Evolutionary conservation across 1,140 invertebrate genomes (phyloP), one percentile per base, ranked within the genome.

Genomic region (Diachasmimorpha longicaudata): DNA sequence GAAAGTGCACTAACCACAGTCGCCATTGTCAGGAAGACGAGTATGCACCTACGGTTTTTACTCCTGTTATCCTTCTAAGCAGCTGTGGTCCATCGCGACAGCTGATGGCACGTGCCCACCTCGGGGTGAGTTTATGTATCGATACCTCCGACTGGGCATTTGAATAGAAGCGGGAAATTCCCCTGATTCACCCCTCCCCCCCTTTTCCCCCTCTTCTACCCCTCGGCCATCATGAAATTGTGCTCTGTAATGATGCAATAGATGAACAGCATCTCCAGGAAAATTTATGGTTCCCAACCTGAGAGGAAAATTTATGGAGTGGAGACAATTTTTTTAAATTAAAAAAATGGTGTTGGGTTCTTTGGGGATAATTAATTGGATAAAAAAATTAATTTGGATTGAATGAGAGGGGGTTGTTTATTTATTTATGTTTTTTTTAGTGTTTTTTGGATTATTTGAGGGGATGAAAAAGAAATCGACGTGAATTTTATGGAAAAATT

Each of bases 41-140:
- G 63, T 52, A 46, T 70, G 74, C 72, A 77, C 75, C 70, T 70
- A 55, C 9, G 37, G 46, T 42, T 31, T 66, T 37, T 70, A 70
- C 70, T 68, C 70, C 55, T 79, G 74, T 31, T 31, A 31, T 79
- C 80, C 79, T 82, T 84, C 81, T 79, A 81, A 46, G 72, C 85
- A 85, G 82, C 85, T 84, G 84, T 81, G 84, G 83, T 86, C 85
- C 85, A 84, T 81, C 81, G 31, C 79, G 84, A 85, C 85, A 87
- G 84, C 85, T 87, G 86, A 88, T 87, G 86, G 87, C 86, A 87
- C 86, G 85, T 88, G 85, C 84, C 85, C 82, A 82, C 77, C 72
- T 81, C 79, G 8, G 19, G 31, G 44, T 52, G 21, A 23, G 23
- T 70, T 78, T 82, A 77, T 82, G 85, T 83, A 37, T 52, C 74